A percentile compares a stretch with the other conserved stretches of the same genome.
Conservation (phyloP, 1,140 invertebrate species). For the Lordiphosa mommai region DNA sequence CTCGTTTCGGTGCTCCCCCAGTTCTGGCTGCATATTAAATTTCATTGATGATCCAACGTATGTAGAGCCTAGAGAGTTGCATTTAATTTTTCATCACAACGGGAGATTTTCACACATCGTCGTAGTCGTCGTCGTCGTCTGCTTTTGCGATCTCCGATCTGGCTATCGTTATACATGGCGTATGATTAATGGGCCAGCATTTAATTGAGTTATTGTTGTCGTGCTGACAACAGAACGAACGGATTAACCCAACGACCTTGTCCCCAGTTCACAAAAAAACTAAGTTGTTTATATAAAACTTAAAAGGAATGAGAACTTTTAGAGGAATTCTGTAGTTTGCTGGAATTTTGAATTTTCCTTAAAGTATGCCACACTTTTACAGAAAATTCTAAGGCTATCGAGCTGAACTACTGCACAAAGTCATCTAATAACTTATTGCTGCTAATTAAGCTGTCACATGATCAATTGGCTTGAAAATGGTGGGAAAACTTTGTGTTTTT, state of each 20-base stretch:
- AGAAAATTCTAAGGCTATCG: too few species aligned
- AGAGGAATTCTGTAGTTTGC: too few species aligned
- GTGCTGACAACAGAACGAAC: conserved; percentile 17
- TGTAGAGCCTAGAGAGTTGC: conserved; percentile 52
- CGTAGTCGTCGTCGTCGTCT: background rate
- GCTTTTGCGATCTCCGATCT: conserved; percentile 12
- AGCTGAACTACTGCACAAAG: too few species aligned
- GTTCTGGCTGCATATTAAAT: conserved; percentile 64
- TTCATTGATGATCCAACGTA: conserved; percentile 75
- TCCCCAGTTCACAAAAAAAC: conserved; percentile 36
- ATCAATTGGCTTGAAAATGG: too few species aligned
- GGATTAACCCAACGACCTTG: conserved; percentile 72
- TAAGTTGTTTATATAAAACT: too few species aligned
- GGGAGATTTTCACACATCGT: conserved; percentile 76
- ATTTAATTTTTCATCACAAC: conserved; percentile 76
- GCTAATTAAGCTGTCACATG: too few species aligned
- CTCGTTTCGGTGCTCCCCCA: conserved; percentile 10
- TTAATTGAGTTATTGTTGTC: conserved; percentile 73
- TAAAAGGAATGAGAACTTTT: too few species aligned
- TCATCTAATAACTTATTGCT: too few species aligned
- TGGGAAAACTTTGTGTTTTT: too few species aligned
- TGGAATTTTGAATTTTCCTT: too few species aligned
- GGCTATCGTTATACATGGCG: conserved; percentile 41
- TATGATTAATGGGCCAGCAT: conserved; percentile 66
- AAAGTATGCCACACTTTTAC: too few species aligned